Evolutionary conservation across 2,113 vertebrate genomes (phyloP).

Genomic region (Galeopterus variegatus): DNA sequence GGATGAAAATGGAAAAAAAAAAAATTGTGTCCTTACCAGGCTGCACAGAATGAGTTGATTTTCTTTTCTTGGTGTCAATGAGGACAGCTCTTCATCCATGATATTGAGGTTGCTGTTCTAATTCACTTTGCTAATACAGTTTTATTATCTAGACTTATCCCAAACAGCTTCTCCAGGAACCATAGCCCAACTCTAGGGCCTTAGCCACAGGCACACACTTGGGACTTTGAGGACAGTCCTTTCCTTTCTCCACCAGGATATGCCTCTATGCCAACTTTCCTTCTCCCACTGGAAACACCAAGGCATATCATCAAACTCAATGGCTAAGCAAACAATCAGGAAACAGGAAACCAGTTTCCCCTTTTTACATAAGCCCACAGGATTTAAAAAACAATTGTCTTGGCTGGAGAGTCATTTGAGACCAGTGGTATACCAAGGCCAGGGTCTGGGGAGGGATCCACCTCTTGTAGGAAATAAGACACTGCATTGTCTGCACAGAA

Average conservation of each 20-base stretch:
- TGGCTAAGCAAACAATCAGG: neutral
- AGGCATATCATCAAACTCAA: neutral
- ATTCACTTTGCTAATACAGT: neutral
- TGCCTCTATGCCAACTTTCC: neutral
- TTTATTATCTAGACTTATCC: neutral
- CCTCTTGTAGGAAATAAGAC: neutral
- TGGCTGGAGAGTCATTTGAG: neutral
- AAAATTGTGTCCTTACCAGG: neutral
- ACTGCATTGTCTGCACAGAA: neutral
- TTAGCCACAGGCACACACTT: neutral
- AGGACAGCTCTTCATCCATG: neutral
- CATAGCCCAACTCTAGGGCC: neutral
- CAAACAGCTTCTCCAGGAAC: neutral
- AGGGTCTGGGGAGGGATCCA: neutral
- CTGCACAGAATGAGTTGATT: neutral
- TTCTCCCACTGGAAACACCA: neutral
- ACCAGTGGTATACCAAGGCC: neutral
- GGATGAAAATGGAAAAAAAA: neutral
- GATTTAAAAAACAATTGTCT: conserved; percentile 45
- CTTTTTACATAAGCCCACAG: neutral
- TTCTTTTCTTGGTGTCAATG: neutral
- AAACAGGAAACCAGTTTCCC: neutral
- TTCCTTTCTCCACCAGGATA: neutral
- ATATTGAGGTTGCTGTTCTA: neutral
- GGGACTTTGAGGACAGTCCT: neutral